Percentiles rank a stretch among this genome's conserved stretches.
Conservation (phyloP, 2,888 invertebrate species). For the Sinelater perroti region DNA sequence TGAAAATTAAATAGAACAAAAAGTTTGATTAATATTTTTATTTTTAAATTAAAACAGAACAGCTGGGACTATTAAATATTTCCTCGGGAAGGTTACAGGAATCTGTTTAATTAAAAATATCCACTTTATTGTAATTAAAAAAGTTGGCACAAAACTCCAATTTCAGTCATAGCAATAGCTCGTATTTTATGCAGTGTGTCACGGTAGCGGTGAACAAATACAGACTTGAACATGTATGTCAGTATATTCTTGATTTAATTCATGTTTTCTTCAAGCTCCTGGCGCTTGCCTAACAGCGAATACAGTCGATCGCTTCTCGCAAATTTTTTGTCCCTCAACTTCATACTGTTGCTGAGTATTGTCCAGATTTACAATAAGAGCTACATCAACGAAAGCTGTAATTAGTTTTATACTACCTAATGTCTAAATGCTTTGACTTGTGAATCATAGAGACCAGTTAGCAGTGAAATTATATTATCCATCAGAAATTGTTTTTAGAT, state of each 20-base stretch:
- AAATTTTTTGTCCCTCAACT: constrained; percentile 90
- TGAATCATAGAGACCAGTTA: constrained; percentile 97
- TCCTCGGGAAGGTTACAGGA: too few species aligned
- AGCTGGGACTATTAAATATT: too few species aligned
- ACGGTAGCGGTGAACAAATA: constrained; percentile 86
- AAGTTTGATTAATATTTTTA: too few species aligned
- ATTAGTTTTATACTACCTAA: constrained; percentile 94
- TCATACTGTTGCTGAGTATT: constrained; percentile 98
- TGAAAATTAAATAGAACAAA: too few species aligned
- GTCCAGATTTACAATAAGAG: constrained; percentile 93
- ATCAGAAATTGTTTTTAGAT: constrained; percentile 99
- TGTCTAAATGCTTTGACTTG: constrained; percentile 68
- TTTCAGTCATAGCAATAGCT: constrained; percentile 98
- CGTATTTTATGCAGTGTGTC: constrained; percentile 97
- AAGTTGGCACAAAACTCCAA: constrained; percentile 99
- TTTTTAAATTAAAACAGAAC: too few species aligned
- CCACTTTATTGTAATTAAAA: too few species aligned
- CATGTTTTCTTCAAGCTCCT: constrained; percentile 98
- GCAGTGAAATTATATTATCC: constrained; percentile 97
- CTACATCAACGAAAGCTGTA: constrained; percentile 98
- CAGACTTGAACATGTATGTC: constrained; percentile 99
- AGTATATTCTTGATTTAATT: constrained; percentile 99
- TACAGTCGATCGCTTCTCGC: constrained; percentile 95
- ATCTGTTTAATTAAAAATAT: too few species aligned
- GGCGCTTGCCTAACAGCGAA: constrained; percentile 88